Evolutionary conservation across 2,113 vertebrate species (phyloP), one percentile per base, ranked within the genome.

Genomic region (Cynocephalus volans): DNA sequence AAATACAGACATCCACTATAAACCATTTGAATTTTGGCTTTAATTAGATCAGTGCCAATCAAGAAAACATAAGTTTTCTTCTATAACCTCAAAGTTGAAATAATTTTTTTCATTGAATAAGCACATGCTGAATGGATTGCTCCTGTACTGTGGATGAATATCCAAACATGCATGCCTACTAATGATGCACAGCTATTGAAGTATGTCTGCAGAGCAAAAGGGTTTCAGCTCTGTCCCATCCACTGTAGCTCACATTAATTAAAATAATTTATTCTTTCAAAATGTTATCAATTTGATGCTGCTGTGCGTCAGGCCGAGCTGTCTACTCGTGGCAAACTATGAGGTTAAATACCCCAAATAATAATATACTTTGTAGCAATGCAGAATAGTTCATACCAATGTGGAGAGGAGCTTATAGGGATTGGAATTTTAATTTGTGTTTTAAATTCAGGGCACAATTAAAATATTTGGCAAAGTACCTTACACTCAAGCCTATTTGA

Each of bases 371-470:
- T 96, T 3, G 8, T 19, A 62, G 50, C 5, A 83, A 0, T 4
- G 5, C 9, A 11, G n/a, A 9, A 33, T 0, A 4, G 31, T 36
- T 92, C 4, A 48, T 56, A 56, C 0, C 72, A 92, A 88, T 67
- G 0, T 13, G 56, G 70, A 72, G 18, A 94, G 77, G 0, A 83
- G 1, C 3, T 52, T 67, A 70, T 17, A 75, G 10, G 33, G 80
- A 65, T n/a, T 79, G 21, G 4, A 21, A 24, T 5, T 92, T 58
- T 4, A 1, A 77, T 88, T 94, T 97, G 8, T 87, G 24, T 17
- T 70, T 98, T 93, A 84, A 54, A 96, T 95, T 96, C 45, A 89
- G 28, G 12, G 26, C 56, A 45, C 81, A 90, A 50, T 50, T 93
- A 88, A 45, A 93, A 82, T 84, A 92, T 56, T 85, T 75, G 58